phyloP scores from a whole-genome alignment of 2,888 invertebrate species.

The Nesidiocoris tenuis region DNA sequence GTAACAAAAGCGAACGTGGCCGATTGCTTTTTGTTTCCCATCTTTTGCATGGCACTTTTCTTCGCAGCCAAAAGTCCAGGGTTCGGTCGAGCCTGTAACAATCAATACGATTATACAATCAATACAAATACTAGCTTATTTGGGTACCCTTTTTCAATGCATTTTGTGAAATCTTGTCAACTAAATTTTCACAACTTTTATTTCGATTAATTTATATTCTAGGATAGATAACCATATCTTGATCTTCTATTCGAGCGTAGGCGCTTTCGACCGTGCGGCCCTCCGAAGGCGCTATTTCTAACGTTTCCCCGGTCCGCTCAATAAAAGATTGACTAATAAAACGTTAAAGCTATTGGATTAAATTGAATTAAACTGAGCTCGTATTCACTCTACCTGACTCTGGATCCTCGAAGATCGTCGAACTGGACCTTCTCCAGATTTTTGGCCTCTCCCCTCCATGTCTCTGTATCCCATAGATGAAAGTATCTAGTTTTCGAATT shows the following conservation, averaged over 20 bases:
- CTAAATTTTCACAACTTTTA: too few species aligned
- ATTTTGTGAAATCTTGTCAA: too few species aligned
- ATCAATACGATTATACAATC: not conserved
- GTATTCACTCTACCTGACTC: constrained; percentile 45
- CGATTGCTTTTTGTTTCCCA: constrained; percentile 56
- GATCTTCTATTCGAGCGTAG: too few species aligned
- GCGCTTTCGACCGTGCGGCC: too few species aligned
- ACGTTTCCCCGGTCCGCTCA: too few species aligned
- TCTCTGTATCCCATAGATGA: constrained; percentile 24
- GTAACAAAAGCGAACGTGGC: constrained; percentile 56
- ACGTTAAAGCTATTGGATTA: too few species aligned
- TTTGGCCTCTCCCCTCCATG: constrained; percentile 30
- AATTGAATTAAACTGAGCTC: too few species aligned
- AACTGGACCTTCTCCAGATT: constrained; percentile 41
- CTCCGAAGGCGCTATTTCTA: too few species aligned
- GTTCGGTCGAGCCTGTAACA: constrained; percentile 55
- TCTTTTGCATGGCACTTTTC: constrained; percentile 64
- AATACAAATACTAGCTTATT: not conserved
- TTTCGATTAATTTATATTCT: too few species aligned
- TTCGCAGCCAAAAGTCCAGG: constrained; percentile 67
- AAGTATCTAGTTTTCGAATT: not conserved
- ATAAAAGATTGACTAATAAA: too few species aligned
- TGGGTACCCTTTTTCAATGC: too few species aligned
- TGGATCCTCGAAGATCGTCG: constrained; percentile 46
- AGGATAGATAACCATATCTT: too few species aligned